Evolutionary conservation across 2,113 vertebrate genomes (phyloP), one percentile per base, ranked within the genome.

Genomic region (Tetrao urogallus): DNA sequence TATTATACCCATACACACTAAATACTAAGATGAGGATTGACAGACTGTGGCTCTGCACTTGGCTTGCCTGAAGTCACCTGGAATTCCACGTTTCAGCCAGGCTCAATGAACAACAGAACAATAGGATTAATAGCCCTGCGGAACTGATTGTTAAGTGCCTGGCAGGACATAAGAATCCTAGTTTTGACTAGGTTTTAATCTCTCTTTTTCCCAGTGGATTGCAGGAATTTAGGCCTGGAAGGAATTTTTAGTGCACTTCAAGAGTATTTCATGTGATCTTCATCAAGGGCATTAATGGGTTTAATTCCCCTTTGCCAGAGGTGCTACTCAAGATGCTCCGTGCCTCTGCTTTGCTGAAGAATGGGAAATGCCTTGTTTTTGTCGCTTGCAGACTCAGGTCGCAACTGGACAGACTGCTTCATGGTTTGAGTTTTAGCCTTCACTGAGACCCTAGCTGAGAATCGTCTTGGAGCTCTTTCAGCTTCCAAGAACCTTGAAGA

Each of bases 211-310:
- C 9, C 79, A 94, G 78, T 66, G 47, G 32, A 63, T 88, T 86
- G 80, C 43, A 47, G 57, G 69, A 92, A 75, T 67, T 94, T 70
- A 10, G 0, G 45, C 48, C 72, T 95, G 60, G 67, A 42, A 77
- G 54, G 79, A 95, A 91, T 95, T 91, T 92, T 63, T 85, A 66
- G 69, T 42, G 36, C 50, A 47, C 76, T 95, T 72, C 60, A 83
- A 72, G 34, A 17, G 75, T 77, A 60, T 92, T 95, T 95, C 60
- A 63, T 73, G 22, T 86, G 88, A 86, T 95, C 90, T 82, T 89
- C 56, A 60, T 93, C 75, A 67, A 77, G 86, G 79, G 56, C 88
- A 67, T 54, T 91, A 32, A 64, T 70, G 75, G 82, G 45, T 88
- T 89, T 85, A 54, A 54, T 61, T 79, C 2, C 1, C 2, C 1